These are phyloP conservation scores for Anticlea derivata DNA, from an alignment of 2,888 invertebrate genomes.

Conservation along the genomic window DNA sequence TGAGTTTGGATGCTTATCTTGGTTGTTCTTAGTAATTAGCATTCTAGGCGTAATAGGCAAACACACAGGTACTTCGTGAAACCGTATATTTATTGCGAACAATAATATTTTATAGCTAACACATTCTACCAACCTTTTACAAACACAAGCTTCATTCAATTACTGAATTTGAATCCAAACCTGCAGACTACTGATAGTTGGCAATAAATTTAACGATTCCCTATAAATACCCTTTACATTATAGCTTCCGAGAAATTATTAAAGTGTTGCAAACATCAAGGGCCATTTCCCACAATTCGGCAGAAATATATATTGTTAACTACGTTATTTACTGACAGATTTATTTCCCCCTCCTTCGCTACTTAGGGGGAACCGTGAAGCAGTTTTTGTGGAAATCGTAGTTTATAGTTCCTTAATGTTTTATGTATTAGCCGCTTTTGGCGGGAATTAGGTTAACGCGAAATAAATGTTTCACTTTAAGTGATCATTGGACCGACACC, in stretches of 20 bases:
- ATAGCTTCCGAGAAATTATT: slow-evolving; percentile 53
- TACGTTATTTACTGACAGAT: slow-evolving; percentile 67
- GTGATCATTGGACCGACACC: slow-evolving; percentile 8
- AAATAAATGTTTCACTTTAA: slow-evolving; percentile 28
- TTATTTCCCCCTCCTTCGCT: slow-evolving; percentile 52
- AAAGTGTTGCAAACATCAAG: slow-evolving; percentile 64
- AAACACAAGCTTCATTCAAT: slow-evolving; percentile 12
- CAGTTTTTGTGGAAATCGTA: slow-evolving; percentile 39
- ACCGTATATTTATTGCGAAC: no score
- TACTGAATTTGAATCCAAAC: slow-evolving; percentile 30
- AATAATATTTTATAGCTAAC: no score
- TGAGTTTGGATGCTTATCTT: no score
- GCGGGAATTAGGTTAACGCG: slow-evolving; percentile 35
- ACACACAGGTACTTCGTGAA: no score
- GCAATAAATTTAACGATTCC: slow-evolving; percentile 25
- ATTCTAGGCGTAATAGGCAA: no score
- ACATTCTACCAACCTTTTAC: slow-evolving; percentile 24
- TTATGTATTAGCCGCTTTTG: slow-evolving; percentile 36
- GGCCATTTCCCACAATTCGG: slow-evolving; percentile 55
- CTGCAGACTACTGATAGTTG: slow-evolving; percentile 15
- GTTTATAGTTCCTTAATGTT: slow-evolving; percentile 42
- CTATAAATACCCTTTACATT: slow-evolving; percentile 29
- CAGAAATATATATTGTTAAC: slow-evolving; percentile 66
- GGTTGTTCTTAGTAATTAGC: no score
- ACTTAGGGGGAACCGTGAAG: slow-evolving; percentile 49